These are phyloP conservation scores for Prinia subflava DNA, from an alignment of 2,113 vertebrate species.

Conservation along the genomic window DNA sequence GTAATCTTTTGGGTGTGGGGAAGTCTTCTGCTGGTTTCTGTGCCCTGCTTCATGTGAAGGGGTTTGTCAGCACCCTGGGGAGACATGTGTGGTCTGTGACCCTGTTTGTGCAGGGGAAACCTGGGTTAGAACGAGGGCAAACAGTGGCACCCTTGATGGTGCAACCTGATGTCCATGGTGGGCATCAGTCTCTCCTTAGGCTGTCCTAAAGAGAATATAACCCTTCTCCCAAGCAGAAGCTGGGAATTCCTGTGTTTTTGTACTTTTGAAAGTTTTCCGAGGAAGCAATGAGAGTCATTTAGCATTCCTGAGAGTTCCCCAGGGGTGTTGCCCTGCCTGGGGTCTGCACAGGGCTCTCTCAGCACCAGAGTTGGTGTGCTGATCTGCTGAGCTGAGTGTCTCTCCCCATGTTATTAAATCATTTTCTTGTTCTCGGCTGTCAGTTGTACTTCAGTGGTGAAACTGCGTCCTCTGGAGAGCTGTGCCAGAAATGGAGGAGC, in stretches of 20 bases:
- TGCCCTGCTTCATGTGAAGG: background rate
- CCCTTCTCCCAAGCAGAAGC: background rate
- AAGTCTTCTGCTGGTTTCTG: background rate
- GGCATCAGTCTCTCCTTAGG: background rate
- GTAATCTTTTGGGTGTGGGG: background rate
- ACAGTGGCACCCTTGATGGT: rapidly evolving
- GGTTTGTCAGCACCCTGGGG: background rate
- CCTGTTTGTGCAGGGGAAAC: background rate
- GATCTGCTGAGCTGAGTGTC: background rate
- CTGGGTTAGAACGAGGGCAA: background rate
- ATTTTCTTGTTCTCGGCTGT: background rate
- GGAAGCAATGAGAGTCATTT: background rate
- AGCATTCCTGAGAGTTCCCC: background rate
- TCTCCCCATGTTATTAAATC: background rate
- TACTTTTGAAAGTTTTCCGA: background rate
- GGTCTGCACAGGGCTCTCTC: background rate
- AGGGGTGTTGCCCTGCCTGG: background rate
- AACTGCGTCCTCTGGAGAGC: background rate
- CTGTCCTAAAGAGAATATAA: background rate
- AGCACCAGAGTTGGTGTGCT: background rate
- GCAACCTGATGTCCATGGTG: background rate
- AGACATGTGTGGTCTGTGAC: background rate
- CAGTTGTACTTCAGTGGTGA: background rate
- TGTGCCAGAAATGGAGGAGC: background rate
- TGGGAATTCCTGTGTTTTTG: background rate